Evolutionary conservation across 2,113 vertebrate species (phyloP).

Genomic region (Vimba vimba): DNA sequence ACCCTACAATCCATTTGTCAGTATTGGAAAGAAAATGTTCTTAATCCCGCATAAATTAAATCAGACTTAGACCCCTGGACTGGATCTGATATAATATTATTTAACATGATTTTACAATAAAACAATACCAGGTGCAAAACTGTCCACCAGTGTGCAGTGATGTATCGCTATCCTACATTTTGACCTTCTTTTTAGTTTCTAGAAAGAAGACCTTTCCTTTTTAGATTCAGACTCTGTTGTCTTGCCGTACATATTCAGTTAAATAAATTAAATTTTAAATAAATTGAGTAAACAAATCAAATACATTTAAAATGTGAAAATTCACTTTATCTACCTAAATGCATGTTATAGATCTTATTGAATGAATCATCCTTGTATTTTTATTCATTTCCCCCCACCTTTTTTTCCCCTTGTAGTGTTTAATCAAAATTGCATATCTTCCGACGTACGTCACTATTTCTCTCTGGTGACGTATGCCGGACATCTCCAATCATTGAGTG

Average conservation of each 20-base stretch:
- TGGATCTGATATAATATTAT: too few relatives aligned
- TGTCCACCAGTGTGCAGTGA: not conserved
- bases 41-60: not conserved
- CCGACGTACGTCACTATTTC: not conserved
- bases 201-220: not conserved
- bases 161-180: not conserved
- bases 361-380: not conserved
- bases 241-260: not conserved
- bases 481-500: too few relatives aligned
- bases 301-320: too few relatives aligned
- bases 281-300: too few relatives aligned
- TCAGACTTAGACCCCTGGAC: not conserved
- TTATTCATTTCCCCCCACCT: not conserved
- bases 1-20: not conserved
- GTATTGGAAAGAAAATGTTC: not conserved
- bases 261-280: not conserved
- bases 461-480: not conserved
- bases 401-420: not conserved
- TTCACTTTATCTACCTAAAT: not conserved
- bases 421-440: not conserved
- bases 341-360: not conserved
- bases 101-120: not conserved
- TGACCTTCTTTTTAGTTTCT: not conserved
- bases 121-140: not conserved
- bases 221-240: not conserved